Evolutionary conservation across 2,888 invertebrate genomes (phyloP).

Genomic region (Chrysolina americana): DNA sequence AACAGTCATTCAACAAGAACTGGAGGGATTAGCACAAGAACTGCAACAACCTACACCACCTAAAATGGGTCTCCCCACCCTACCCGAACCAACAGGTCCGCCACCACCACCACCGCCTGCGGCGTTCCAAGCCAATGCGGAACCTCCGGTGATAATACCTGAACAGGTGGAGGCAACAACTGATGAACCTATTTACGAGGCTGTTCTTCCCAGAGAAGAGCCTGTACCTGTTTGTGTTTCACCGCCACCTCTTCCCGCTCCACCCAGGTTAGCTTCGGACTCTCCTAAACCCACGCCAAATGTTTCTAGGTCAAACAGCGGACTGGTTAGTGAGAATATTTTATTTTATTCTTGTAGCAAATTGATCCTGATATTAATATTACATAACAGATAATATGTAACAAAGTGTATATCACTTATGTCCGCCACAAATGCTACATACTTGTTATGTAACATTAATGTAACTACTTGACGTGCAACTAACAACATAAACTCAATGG

Average conservation of each 20-base stretch:
- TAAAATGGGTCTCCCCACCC: conserved; percentile 75
- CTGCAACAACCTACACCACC: conserved; percentile 67
- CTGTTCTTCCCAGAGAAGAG: conserved; percentile 82
- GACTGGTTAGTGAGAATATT: conserved; percentile 64
- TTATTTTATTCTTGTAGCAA: no score
- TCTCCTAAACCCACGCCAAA: conserved; percentile 72
- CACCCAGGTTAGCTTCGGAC: conserved; percentile 69
- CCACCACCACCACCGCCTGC: conserved; percentile 73
- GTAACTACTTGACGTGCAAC: no score
- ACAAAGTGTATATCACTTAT: no score
- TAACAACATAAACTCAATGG: no score
- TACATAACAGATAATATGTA: no score
- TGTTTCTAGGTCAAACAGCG: conserved; percentile 71
- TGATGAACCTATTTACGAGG: conserved; percentile 88
- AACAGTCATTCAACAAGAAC: conserved; percentile 77
- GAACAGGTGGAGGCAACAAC: conserved; percentile 48
- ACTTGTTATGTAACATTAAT: no score
- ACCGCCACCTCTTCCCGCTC: conserved; percentile 70
- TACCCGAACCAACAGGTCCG: conserved; percentile 83
- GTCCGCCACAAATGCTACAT: no score
- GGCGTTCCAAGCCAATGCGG: conserved; percentile 62
- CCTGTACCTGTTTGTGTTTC: conserved; percentile 63
- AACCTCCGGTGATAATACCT: conserved; percentile 46
- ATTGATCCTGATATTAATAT: no score
- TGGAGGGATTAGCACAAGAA: conserved; percentile 70